A percentile compares a stretch with the other conserved stretches of the same genome.
Conservation (phyloP, 2,888 invertebrate genomes). For the Chesias legatella region DNA sequence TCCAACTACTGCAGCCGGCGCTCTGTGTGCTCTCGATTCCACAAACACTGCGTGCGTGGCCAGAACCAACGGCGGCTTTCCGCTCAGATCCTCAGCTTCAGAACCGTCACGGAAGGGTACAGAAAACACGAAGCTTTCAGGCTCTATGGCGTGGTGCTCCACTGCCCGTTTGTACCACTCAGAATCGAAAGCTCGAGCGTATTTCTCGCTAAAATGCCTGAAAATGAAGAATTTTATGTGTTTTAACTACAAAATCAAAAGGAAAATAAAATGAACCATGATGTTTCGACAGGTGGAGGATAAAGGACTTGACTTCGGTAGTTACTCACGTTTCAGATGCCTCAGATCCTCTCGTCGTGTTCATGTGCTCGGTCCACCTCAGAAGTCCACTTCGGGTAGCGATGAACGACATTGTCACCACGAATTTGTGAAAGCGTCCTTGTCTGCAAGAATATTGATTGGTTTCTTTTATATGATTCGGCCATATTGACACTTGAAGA, state of each 20-base stretch:
- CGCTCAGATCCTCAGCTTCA: conserved; percentile 80
- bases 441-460: conserved; percentile 83
- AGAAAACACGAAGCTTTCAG: conserved; percentile 94
- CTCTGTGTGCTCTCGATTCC: conserved; percentile 89
- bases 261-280: background rate
- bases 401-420: conserved; percentile 90
- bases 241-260: background rate
- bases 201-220: conserved; percentile 91
- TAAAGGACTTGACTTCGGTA: conserved; percentile 1
- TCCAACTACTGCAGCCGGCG: conserved; percentile 95
- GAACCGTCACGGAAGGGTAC: conserved; percentile 87
- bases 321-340: conserved; percentile 84
- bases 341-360: conserved; percentile 69
- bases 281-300: too few relatives aligned
- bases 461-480: conserved; percentile 3
- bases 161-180: conserved; percentile 95
- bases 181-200: conserved; percentile 91
- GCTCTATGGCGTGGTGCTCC: conserved; percentile 92
- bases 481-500: too few relatives aligned
- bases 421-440: conserved; percentile 91
- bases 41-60: conserved; percentile 96
- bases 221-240: conserved; percentile 20
- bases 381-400: conserved; percentile 94
- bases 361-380: conserved; percentile 89
- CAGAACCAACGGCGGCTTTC: conserved; percentile 84